Conservation (phyloP, 2,797 vertebrate genomes). For the Trachurus trachurus region DNA sequence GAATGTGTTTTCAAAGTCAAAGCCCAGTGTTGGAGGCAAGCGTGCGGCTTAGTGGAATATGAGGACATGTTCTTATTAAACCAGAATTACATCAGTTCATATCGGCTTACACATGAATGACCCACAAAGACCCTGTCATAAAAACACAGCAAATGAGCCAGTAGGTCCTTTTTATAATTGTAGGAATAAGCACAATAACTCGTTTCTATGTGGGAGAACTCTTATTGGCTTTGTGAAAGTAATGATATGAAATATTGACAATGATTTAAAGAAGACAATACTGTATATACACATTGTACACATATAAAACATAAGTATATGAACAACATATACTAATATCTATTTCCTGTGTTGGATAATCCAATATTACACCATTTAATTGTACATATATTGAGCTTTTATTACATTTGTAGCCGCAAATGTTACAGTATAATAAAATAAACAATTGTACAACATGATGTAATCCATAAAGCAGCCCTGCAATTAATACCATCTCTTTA, state of each 20-base stretch:
- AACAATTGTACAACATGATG: background rate
- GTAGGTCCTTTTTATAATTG: slow-evolving; percentile 18
- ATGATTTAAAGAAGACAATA: too few relatives aligned
- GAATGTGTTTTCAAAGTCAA: slow-evolving; percentile 45
- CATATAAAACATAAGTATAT: too few relatives aligned
- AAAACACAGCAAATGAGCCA: slow-evolving; percentile 27
- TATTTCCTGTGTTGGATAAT: background rate
- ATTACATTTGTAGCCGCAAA: background rate
- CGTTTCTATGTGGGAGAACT: background rate
- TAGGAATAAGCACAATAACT: background rate
- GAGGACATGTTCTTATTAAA: slow-evolving; percentile 53
- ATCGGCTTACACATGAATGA: slow-evolving; percentile 47
- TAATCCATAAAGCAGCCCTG: background rate
- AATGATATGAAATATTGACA: background rate
- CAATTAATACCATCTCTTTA: background rate
- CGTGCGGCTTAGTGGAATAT: slow-evolving; percentile 26
- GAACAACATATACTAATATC: background rate
- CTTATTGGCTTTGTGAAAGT: background rate
- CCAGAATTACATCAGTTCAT: slow-evolving; percentile 50
- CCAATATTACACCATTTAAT: too few relatives aligned
- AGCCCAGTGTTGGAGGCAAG: slow-evolving; percentile 1
- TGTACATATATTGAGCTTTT: background rate
- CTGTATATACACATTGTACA: too few relatives aligned
- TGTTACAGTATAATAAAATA: background rate
- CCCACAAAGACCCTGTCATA: slow-evolving; percentile 29